A percentile compares a stretch with the other conserved stretches of the same genome.
Evolutionary conservation across 1,140 invertebrate species (phyloP).

Genomic region (Spodoptera litura): DNA sequence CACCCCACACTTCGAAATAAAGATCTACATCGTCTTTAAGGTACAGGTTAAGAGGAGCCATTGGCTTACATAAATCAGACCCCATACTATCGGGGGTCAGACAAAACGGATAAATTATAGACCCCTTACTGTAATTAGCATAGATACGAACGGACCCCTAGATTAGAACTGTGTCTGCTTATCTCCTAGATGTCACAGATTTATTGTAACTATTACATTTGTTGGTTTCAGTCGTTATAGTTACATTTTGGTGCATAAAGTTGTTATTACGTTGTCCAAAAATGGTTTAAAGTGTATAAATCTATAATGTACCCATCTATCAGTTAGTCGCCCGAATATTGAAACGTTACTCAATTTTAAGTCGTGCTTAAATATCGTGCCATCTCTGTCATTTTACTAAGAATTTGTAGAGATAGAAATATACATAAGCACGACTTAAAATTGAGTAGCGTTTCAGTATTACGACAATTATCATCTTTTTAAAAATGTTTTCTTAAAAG

Average conservation of each 20-base stretch:
- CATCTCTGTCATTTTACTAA: too few relatives aligned
- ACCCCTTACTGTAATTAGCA: slow-evolving; percentile 58
- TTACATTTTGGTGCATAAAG: background rate
- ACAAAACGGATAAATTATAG: slow-evolving; percentile 54
- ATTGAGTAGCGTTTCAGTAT: too few relatives aligned
- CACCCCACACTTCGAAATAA: background rate
- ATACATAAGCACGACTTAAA: too few relatives aligned
- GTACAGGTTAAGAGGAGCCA: slow-evolving; percentile 25
- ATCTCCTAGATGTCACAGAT: slow-evolving; percentile 45
- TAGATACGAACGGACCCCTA: slow-evolving; percentile 54
- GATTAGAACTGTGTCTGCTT: slow-evolving; percentile 45
- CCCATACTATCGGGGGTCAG: slow-evolving; percentile 45
- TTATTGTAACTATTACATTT: slow-evolving; percentile 54
- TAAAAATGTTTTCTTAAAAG: too few relatives aligned
- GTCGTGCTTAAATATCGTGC: too few relatives aligned
- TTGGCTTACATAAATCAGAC: slow-evolving; percentile 37
- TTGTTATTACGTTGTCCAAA: too few relatives aligned
- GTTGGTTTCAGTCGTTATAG: background rate
- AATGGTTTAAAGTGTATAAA: too few relatives aligned
- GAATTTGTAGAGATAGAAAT: too few relatives aligned
- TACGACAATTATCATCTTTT: too few relatives aligned
- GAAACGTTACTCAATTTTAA: too few relatives aligned
- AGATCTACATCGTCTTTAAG: background rate
- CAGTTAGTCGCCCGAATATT: too few relatives aligned
- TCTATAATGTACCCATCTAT: too few relatives aligned